Evolutionary conservation across 92 coral and sea anemone species (phyloP), one percentile per base, ranked within the genome.

Genomic region (Virgularia gustaviana): DNA sequence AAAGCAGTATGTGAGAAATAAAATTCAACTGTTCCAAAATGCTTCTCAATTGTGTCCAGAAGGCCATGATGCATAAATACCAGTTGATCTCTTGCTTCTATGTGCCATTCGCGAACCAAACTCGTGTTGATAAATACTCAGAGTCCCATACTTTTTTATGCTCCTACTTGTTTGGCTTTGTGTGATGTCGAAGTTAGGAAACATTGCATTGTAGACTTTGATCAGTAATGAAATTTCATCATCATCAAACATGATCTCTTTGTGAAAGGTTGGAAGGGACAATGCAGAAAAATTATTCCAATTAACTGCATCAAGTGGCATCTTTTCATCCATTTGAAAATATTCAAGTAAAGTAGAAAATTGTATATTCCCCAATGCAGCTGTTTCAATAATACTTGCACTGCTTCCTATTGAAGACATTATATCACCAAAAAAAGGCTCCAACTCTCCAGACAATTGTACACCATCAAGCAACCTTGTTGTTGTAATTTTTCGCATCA

Each of bases 1-100:
- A 47, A 18, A 56, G 72, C 33, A 13, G 84, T 71, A 64, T 83
- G 87, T 30, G 27, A 43, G 9, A 84, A 79, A 28, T 79, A 73
- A 65, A 42, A 80, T 33, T 62, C 55, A 47, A 47, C 55, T 3
- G 22, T 19, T 15, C 54, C 72, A 65, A 65, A 65, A 34, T 25
- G n/a, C 47, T 65, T 36, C 35, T 25, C 23, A 36, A 47, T 22
- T 2, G 4, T 65, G 43, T 65, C 72, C n/a, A n/a, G 65, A 42
- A 11, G 65, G 28, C 77, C 77, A 73, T 0, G 42, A 57, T 3
- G 79, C 79, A 32, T 18, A 4, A 39, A 47, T 39, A 6, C 39
- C 53, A 1, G 65, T 58, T 58, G 35, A 58, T 58, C 65, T 25
- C 33, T 58, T 58, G 20, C 65, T 58, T 6, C 65, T 2, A 31